Conservation (phyloP, 2,888 invertebrate genomes). For the Tenthredo livida region DNA sequence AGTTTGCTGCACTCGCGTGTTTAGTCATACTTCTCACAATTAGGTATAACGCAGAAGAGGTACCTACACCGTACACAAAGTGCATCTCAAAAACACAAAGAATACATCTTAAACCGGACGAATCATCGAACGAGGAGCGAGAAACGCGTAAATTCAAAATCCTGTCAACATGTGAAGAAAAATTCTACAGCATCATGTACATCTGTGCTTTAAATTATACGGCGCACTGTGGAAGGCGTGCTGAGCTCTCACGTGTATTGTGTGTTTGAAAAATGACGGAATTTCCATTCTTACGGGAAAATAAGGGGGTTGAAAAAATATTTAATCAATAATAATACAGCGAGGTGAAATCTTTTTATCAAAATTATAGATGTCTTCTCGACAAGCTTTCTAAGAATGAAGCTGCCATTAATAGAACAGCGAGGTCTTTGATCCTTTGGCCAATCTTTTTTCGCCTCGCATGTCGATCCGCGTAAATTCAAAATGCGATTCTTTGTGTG, state of each 20-base stretch:
- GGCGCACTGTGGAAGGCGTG: background rate
- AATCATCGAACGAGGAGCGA: background rate
- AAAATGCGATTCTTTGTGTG: background rate
- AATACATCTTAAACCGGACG: background rate
- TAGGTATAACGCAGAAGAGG: background rate
- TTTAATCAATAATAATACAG: background rate
- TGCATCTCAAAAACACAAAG: background rate
- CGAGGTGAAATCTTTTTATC: background rate
- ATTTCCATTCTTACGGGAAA: background rate
- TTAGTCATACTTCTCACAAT: background rate
- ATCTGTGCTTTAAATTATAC: slow-evolving; percentile 1
- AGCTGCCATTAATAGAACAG: background rate
- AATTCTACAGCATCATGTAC: background rate
- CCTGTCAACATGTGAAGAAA: background rate
- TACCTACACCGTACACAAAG: background rate
- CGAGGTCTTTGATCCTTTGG: slow-evolving; percentile 10
- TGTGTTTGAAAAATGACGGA: background rate
- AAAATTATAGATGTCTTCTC: background rate
- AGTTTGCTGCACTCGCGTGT: background rate
- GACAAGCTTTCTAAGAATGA: background rate
- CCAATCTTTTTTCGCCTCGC: background rate
- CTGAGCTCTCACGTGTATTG: background rate
- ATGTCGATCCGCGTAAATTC: background rate
- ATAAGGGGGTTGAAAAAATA: background rate
- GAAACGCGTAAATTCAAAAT: background rate